Base-by-base conservation (phyloP, 2,797 vertebrate genomes). In the Acanthornis magna region DNA sequence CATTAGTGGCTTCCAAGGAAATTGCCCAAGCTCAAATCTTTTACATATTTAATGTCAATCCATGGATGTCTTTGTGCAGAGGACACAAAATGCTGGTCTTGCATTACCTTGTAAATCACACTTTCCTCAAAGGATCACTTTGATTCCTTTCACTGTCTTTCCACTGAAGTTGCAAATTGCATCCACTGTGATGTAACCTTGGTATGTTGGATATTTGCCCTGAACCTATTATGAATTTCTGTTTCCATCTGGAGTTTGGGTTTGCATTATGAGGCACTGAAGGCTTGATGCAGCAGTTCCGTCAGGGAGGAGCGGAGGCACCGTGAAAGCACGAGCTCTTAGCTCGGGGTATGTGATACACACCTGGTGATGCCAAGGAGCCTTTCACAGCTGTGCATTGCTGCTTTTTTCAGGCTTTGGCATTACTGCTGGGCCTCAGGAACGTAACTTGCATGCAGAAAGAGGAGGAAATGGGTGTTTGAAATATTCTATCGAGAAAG, bases 121-220 rank as follows among this genome's bases (percentile, higher is more conserved):
- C 72, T 80, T 91, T 55, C 30, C 79, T 96, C 74, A 68, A 47
- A 96, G 61, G 66, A 85, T 92, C 34, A 3, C 47, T 96, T 81
- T 4, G 58, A 81, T 89, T 92, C 62, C 34, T 92, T 87, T 88
- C 13, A 12, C 27, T 65, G 12, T 51, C 66, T 92, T 75, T 74
- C 57, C 71, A 50, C 1, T 66, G 58, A 88, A 90, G 68, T 45
- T 63, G 47, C 50, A 80, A 50, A 75, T 73, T 75, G 36, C 60
- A 61, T 88, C 83, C 23, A 23, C 79, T 72, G 60, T 74, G 84
- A 91, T 81, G 50, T 77, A 91, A 67, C 78, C 84, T 72, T 82
- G 80, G 47, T 58, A 38, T 42, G 57, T 29, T 96, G 91, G 80
- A 55, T 72, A 61, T 81, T 89, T 91, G 80, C 74, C 90, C 71